phyloP scores from a whole-genome alignment of 2,113 vertebrate species.

The Macquaria australasica region DNA sequence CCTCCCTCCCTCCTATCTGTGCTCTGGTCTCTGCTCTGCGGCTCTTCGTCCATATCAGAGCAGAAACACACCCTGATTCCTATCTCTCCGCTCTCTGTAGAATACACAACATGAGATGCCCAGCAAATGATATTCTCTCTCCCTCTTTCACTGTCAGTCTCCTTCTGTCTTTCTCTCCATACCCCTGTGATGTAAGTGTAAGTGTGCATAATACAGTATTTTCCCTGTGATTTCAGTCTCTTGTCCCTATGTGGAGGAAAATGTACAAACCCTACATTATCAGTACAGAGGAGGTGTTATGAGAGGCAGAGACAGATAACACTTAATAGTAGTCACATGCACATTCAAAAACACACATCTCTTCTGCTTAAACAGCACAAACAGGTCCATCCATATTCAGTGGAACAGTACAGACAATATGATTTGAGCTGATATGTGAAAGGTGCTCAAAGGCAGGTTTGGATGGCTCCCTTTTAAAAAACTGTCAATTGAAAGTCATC shows the following conservation, averaged over 20 bases:
- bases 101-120: slow-evolving; percentile 57
- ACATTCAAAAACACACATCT: slow-evolving; percentile 13
- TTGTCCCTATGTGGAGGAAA: slow-evolving; percentile 13
- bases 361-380: not conserved
- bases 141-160: slow-evolving; percentile 8
- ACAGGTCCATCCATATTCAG: slow-evolving; percentile 16
- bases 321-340: slow-evolving; percentile 16
- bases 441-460: slow-evolving; percentile 9
- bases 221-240: slow-evolving; percentile 37
- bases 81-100: slow-evolving; percentile 67
- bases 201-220: slow-evolving; percentile 28
- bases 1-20: slow-evolving; percentile 32
- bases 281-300: slow-evolving; percentile 37
- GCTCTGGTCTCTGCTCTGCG: slow-evolving; percentile 66
- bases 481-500: slow-evolving; percentile 28
- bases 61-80: slow-evolving; percentile 71
- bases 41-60: slow-evolving; percentile 69
- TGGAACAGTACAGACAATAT: slow-evolving; percentile 32
- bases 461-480: slow-evolving; percentile 21
- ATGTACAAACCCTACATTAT: slow-evolving; percentile 44
- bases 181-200: slow-evolving; percentile 35
- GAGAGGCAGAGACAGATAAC: slow-evolving; percentile 27
- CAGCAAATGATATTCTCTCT: slow-evolving; percentile 26
- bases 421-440: slow-evolving; percentile 1
- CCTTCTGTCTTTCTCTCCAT: slow-evolving; percentile 8